Base-by-base conservation (phyloP, 2,797 vertebrate species). In the Hapalemur alaotrensis region DNA sequence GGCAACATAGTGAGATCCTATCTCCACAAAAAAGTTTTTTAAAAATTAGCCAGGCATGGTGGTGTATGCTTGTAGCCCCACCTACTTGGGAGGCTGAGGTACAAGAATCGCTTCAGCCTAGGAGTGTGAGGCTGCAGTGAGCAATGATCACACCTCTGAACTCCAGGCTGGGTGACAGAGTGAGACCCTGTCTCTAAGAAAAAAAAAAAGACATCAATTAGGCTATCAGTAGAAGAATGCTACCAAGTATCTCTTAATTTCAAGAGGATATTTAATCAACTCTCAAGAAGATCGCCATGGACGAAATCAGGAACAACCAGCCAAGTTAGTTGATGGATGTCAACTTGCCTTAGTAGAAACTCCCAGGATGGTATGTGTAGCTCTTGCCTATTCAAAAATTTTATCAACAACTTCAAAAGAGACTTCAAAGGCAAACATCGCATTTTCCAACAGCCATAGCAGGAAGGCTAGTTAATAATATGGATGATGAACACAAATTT, bases 311-410 rank as follows among this genome's bases (percentile, higher is more conserved):
- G 78, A 92, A 88, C 35, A 93, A 85, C 38, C 15, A 78, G 41
- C 54, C 79, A 81, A 35, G 11, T 65, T n/a, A 88, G 89, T 22
- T 65, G 52, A 91, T 50, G 38, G 43, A 46, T 82, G 73, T 79
- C 79, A 95, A 15, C 43, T n/a, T 86, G 48, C 82, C 50, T 73
- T 83, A 86, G 54, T 9, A 82, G 52, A 95, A 89, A 95, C 46
- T 59, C 32, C 4, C 14, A 67, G 7, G 87, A 76, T 50, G 48
- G 17, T 85, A 23, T 91, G 35, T 85, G 73, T 85, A 91, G 79
- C 91, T 67, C 20, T 38, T 67, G 22, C n/a, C 76, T 88, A 79
- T 75, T 91, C 32, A 88, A 93, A 96, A 63, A 43, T 69, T 78
- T 73, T 93, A 61, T 20, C 12, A 6, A 61, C 69, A 82, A 79